Base-by-base conservation (phyloP, 2,888 invertebrate genomes). In the Drosophila subquinaria region DNA sequence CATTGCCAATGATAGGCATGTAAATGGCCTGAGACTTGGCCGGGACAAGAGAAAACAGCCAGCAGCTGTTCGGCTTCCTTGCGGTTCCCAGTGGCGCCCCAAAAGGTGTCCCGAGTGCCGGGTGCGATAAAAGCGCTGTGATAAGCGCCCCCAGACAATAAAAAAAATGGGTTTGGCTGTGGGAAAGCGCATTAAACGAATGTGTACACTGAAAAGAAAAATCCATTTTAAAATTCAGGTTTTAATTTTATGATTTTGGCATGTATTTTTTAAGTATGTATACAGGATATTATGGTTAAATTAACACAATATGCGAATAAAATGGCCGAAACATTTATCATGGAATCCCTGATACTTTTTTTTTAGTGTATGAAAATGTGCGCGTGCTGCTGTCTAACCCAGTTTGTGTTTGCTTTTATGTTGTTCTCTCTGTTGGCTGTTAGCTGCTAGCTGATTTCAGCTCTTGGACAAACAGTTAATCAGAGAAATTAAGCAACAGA, bases 1-100 rank as follows among this genome's bases (percentile, higher is more conserved):
- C 82, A 55, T 57, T 59, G 67, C 48, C 86, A 82, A 73, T 85
- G 80, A 86, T 86, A 78, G 70, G 63, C 82, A 75, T 85, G 86
- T 69, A 76, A 85, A 82, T 82, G 78, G 67, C 71, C 68, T 62
- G 50, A 42, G 57, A 61, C 69, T 67, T 62, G 63, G 27, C 64
- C 70, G 70, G 65, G 75, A 56, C 57, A 51, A 43, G 60, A 1
- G 27, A 35, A 13, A 15, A 3, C 40, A 40, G 8, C 35, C 57
- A 42, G 60, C 68, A 76, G 78, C 75, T 76, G 75, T 61, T 57
- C 20, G 36, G 30, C 40, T 72, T 30, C 56, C 51, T 73, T 43
- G 35, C 36, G 52, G 62, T 27, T 43, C 36, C 8, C 17, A n/a
- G 53, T 51, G 35, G n/a, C 51, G n/a, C 33, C 15, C 55, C 62